phyloP scores from a whole-genome alignment of 2,113 vertebrate species.

The Dromiciops gliroides region DNA sequence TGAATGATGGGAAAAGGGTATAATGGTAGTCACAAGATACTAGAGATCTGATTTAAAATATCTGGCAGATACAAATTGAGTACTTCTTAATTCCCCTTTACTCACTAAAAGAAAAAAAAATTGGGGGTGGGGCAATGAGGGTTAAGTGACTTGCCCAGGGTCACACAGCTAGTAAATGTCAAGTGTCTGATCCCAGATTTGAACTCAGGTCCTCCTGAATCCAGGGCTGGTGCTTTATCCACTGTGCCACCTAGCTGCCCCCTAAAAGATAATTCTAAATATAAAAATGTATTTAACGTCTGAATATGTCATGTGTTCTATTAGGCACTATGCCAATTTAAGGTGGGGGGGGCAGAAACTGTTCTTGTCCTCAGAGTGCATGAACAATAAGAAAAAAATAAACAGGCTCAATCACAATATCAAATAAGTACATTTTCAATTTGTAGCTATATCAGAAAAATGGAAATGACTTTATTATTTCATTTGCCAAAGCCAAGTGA shows the following conservation, averaged over 20 bases:
- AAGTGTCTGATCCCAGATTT: too few relatives aligned
- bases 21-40: not conserved
- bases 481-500: not conserved
- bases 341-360: not conserved
- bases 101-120: not conserved
- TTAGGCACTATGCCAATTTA: not conserved
- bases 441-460: not conserved
- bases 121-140: too few relatives aligned
- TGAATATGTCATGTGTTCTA: not conserved
- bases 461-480: not conserved
- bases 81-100: not conserved
- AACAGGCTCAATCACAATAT: constrained; percentile 20
- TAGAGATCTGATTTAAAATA: constrained; percentile 13
- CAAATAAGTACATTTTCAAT: not conserved
- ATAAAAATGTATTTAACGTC: constrained; percentile 31
- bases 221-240: too few relatives aligned
- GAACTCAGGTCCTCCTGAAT: too few relatives aligned
- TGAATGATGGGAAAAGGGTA: not conserved
- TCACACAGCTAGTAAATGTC: too few relatives aligned
- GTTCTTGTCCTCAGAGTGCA: not conserved
- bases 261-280: constrained; percentile 21
- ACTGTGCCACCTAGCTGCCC: too few relatives aligned
- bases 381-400: constrained; percentile 3
- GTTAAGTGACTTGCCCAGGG: too few relatives aligned
- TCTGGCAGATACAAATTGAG: constrained; percentile 9